Base-by-base conservation (phyloP, 2,113 vertebrate genomes). In the Harpagus bidentatus region DNA sequence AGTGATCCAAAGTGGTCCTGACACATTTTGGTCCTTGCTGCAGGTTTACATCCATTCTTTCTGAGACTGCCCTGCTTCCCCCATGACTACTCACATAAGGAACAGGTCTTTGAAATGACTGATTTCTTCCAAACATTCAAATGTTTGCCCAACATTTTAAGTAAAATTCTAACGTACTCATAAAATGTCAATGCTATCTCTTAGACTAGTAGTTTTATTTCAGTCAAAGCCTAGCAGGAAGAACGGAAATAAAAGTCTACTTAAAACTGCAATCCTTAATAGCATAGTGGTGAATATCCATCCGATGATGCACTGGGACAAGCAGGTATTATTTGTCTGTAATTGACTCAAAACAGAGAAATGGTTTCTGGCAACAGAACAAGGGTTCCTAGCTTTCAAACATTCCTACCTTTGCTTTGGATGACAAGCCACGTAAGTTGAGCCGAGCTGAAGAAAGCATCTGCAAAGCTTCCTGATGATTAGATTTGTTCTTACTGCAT, bases 391-490 rank as follows among this genome's bases (percentile, higher is more conserved):
- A 77, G 48, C 36, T 99, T 78, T 85, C 29, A 82, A 82, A 86
- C 56, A 87, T 61, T 87, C 76, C 38, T 70, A 99, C 99, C 99
- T 99, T 99, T 67, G 99, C 99, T 98, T 99, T 99, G 76, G 98
- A 98, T 65, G 95, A 97, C 94, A 99, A 97, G 73, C 99, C 99
- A 73, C 97, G 98, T 86, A 99, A 98, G 70, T 98, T 99, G 94
- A 99, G 99, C 19, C 99, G 99, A 92, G 98, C 97, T 38, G 99
- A 99, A 71, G 99, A 99, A 71, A 99, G 98, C 86, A 98, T 96
- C 97, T 99, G 99, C 17, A 99, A 91, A 85, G 98, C 99, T 97
- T 99, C 99, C 94, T 98, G 96, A 52, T 95, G 97, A 93, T 98
- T 98, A 22, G 87, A 93, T 96, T 99, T 99, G 86, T 48, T 98